Evolutionary conservation across 1,140 invertebrate genomes (phyloP), one percentile per base, ranked within the genome.

Genomic region (Drosophila eugracilis): DNA sequence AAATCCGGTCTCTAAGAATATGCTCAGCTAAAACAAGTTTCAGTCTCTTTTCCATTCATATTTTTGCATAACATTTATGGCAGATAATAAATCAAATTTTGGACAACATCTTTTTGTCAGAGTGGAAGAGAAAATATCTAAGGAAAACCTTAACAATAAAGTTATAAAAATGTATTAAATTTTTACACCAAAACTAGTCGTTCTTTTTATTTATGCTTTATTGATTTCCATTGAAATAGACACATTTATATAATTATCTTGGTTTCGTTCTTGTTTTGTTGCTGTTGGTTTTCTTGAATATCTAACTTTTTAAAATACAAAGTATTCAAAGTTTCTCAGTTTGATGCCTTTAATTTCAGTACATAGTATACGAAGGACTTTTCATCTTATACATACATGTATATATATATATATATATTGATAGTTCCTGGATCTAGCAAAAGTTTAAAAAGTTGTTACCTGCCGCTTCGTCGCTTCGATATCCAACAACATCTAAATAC

Each of bases 301-400:
- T 70, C 28, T 71, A 53, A 53, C 54, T 50, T 70, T 85, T 75
- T 72, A 71, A 86, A 86, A 85, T 85, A 85, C 81, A 85, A 88
- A 88, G 75, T 88, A 88, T 88, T 83, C 78, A 81, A 88, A 86
- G 71, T 81, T 75, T 32, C 67, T 80, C 69, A 67, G 50, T 63
- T 60, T 50, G 66, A 78, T 85, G 78, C 75, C 84, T 80, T 81
- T 69, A 81, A 86, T 81, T 85, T 88, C 83, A 88, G 70, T 88
- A 88, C 83, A 88, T 88, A 88, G 83, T 88, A 76, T 88, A 83
- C 83, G 83, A 88, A 88, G 83, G 83, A 88, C 83, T 70, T 81
- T 78, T 73, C 69, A 80, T 75, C 78, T 81, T 88, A 85, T 75
- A 83, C 60, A 58, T 80, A 79, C 65, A 26, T 72, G 54, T 71